Percentiles rank a stretch among this genome's conserved stretches.
Evolutionary conservation across 2,113 vertebrate species (phyloP).

Genomic region (Oenanthe oenanthe): DNA sequence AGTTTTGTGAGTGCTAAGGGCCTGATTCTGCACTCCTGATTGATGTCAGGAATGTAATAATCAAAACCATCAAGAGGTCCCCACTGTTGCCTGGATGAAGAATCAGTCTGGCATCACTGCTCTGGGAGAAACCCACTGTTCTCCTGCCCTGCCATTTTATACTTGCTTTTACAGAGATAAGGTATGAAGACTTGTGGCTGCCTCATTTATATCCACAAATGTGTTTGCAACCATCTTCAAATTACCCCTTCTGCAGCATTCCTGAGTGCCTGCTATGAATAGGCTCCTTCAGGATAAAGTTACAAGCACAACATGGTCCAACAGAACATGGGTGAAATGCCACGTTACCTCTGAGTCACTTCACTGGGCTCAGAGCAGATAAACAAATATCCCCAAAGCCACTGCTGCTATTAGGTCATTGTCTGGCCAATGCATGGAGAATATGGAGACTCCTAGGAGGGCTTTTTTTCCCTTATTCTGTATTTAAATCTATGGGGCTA

Average conservation of each 20-base stretch:
- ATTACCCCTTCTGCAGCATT: background rate
- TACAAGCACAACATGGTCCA: background rate
- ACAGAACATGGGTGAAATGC: background rate
- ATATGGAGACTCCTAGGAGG: slow-evolving; percentile 35
- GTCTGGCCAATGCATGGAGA: slow-evolving; percentile 52
- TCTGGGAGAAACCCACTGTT: background rate
- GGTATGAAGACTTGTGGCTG: background rate
- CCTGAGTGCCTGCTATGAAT: background rate
- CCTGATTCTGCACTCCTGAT: background rate
- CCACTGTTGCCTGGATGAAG: background rate
- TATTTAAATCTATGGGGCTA: slow-evolving; percentile 25
- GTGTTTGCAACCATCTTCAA: background rate
- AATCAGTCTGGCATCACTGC: background rate
- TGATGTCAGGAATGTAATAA: background rate
- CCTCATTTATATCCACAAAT: background rate
- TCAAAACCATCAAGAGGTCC: background rate
- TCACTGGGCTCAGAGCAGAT: slow-evolving; percentile 11
- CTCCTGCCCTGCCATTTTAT: background rate
- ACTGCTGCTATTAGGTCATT: slow-evolving; percentile 66
- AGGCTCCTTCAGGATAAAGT: background rate
- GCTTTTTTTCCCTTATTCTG: background rate
- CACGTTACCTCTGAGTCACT: slow-evolving; percentile 14
- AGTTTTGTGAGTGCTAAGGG: background rate
- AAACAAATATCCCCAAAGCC: slow-evolving; percentile 35
- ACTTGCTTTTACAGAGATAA: background rate